Base-by-base conservation (phyloP, 2,888 invertebrate genomes). In the Platycheirus albimanus region DNA sequence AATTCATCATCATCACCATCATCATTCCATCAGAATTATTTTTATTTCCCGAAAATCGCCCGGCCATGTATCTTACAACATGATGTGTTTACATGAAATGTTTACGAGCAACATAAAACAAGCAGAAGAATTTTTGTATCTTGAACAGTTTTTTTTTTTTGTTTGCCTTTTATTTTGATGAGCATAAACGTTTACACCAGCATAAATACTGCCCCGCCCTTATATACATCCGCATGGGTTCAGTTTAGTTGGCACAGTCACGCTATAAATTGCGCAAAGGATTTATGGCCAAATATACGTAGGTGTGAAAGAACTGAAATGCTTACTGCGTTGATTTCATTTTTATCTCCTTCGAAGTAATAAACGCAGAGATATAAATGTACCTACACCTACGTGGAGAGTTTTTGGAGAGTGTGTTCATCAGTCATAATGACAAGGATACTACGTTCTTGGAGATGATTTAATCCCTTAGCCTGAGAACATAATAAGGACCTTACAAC, bases 91-190 rank as follows among this genome's bases (percentile, higher is more conserved):
- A 11, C 28, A 51, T 30, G 20, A 56, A 13, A 38, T 56, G 19
- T 56, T 56, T 56, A 56, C 20, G 36, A 38, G 54, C 8, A 20
- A 36, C 54, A 56, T 56, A 56, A 56, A 56, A n/a, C 30, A n/a
- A n/a, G n/a, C n/a, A 19, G 2, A 33, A n/a, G n/a, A 20, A 56
- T 3, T 36, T 15, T 17, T n/a, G n/a, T n/a, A n/a, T n/a, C n/a
- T n/a, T n/a, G n/a, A n/a, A n/a, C n/a, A n/a, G n/a, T n/a, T n/a
- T n/a, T n/a, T n/a, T n/a, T n/a, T n/a, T n/a, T n/a, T n/a, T n/a
- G n/a, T n/a, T n/a, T n/a, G n/a, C n/a, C n/a, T 1, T 52, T 52
- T 30, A 17, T 36, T 56, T 56, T 36, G 19, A 38, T 33, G 10
- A 11, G 20, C 24, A 38, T 20, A 54, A 20, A 38, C 20, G n/a